phyloP scores from a whole-genome alignment of 2,888 invertebrate species.

The Siphlonurus alternatus region DNA sequence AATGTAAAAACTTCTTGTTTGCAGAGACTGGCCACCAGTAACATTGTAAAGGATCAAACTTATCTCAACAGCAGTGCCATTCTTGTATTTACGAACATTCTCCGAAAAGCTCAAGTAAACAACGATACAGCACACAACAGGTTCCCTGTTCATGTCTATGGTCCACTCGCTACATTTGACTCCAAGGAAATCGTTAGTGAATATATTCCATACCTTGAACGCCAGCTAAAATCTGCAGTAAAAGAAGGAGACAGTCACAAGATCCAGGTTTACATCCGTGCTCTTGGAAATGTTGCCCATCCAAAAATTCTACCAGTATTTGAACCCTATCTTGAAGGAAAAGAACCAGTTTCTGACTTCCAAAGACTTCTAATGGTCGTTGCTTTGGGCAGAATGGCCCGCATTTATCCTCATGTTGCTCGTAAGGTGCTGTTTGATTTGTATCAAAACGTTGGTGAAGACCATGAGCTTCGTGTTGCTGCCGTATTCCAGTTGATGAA shows the following conservation, averaged over 20 bases:
- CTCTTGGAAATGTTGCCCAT: conserved; percentile 47
- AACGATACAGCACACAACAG: conserved; percentile 36
- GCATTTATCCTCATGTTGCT: conserved; percentile 32
- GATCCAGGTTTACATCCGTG: conserved; percentile 42
- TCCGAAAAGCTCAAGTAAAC: conserved; percentile 41
- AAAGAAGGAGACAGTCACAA: conserved; percentile 33
- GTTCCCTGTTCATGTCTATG: conserved; percentile 48
- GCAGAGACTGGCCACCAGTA: conserved; percentile 33
- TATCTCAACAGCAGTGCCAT: conserved; percentile 38
- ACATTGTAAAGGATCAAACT: conserved; percentile 33
- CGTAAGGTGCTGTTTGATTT: conserved; percentile 44
- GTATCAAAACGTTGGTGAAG: conserved; percentile 45
- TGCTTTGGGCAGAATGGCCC: conserved; percentile 34
- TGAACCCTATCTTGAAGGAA: conserved; percentile 49
- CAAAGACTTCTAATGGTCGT: conserved; percentile 45
- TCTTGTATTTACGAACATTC: conserved; percentile 39
- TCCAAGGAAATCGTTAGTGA: conserved; percentile 26
- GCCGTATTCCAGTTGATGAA: conserved; percentile 43
- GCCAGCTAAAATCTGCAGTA: conserved; percentile 36
- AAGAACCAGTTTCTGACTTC: conserved; percentile 35
- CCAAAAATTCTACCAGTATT: conserved; percentile 39
- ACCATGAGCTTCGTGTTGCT: conserved; percentile 44
- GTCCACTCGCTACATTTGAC: conserved; percentile 30
- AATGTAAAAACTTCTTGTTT: no score
- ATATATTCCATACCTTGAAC: conserved; percentile 40